Percentiles rank a stretch among this genome's conserved stretches.
These are phyloP conservation scores for Nothura maculosa DNA, from an alignment of 2,797 vertebrate species.

Conservation along the genomic window DNA sequence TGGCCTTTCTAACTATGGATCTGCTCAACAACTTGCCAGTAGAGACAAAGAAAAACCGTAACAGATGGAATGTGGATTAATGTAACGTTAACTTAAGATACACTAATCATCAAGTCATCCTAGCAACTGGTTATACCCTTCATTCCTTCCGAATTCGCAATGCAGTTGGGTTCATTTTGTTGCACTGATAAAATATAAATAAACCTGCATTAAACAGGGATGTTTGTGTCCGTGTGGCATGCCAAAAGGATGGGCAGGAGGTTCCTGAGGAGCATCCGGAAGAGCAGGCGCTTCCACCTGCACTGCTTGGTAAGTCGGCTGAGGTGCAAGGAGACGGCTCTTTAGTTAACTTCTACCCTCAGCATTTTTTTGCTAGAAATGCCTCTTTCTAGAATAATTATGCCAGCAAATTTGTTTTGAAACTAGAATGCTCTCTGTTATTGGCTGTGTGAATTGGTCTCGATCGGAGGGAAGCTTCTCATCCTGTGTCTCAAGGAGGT, in stretches of 20 bases:
- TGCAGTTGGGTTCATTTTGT: not conserved
- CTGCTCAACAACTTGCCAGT: not conserved
- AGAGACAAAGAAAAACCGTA: slow-evolving; percentile 20
- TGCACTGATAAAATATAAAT: not conserved
- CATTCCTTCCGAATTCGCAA: not conserved
- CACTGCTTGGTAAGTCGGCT: slow-evolving; percentile 85
- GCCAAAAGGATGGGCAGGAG: slow-evolving; percentile 89
- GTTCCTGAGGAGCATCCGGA: slow-evolving; percentile 86
- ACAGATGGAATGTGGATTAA: slow-evolving; percentile 70
- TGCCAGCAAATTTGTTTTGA: not conserved
- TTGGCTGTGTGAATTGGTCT: not conserved
- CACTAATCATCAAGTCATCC: slow-evolving; percentile 26
- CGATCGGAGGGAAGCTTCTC: not conserved
- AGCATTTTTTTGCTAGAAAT: not conserved
- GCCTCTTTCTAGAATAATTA: not conserved
- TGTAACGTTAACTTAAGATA: slow-evolving; percentile 18
- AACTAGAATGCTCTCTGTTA: not conserved
- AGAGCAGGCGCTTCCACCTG: slow-evolving; percentile 82
- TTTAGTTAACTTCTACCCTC: not conserved
- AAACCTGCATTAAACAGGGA: slow-evolving; percentile 55
- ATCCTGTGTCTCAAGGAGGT: not conserved
- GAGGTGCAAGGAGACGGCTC: not conserved
- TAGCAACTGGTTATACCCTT: slow-evolving; percentile 2
- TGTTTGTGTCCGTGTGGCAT: slow-evolving; percentile 88
- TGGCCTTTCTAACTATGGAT: not conserved